These are phyloP conservation scores for Oreochromis aureus DNA, from an alignment of 2,113 vertebrate genomes.

Conservation along the genomic window DNA sequence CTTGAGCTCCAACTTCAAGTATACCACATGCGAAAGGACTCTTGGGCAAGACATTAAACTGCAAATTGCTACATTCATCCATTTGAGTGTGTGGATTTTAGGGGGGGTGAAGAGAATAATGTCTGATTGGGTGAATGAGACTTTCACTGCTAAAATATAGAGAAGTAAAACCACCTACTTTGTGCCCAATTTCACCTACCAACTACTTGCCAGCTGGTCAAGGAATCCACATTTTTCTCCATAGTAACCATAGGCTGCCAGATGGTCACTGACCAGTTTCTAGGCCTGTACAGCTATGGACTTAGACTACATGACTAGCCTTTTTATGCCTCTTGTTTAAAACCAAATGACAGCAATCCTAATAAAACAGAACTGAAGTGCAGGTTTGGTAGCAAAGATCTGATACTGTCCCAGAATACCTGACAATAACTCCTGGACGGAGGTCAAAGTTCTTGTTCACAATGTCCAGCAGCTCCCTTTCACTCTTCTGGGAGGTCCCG, in stretches of 20 bases:
- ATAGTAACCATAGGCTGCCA: not conserved
- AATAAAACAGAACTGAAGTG: not conserved
- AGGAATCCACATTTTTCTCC: not conserved
- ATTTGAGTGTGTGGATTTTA: no score
- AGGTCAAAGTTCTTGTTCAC: constrained; percentile 96
- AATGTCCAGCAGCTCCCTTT: constrained; percentile 87
- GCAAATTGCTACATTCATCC: no score
- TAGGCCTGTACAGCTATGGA: not conserved
- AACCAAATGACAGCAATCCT: not conserved
- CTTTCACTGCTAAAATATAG: not conserved
- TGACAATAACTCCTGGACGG: constrained; percentile 93
- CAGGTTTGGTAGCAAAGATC: not conserved
- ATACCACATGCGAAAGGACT: no score
- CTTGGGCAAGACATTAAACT: no score
- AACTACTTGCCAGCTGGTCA: not conserved
- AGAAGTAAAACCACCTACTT: not conserved
- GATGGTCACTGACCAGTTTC: not conserved
- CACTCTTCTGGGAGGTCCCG: constrained; percentile 89
- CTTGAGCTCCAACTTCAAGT: no score
- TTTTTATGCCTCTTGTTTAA: not conserved
- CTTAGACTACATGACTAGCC: not conserved
- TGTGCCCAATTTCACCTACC: not conserved
- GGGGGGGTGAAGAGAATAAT: not conserved
- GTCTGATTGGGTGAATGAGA: not conserved
- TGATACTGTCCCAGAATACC: constrained; percentile 64